These are phyloP conservation scores for Diorhabda sublineata DNA, from an alignment of 1,140 invertebrate species.

Conservation along the genomic window DNA sequence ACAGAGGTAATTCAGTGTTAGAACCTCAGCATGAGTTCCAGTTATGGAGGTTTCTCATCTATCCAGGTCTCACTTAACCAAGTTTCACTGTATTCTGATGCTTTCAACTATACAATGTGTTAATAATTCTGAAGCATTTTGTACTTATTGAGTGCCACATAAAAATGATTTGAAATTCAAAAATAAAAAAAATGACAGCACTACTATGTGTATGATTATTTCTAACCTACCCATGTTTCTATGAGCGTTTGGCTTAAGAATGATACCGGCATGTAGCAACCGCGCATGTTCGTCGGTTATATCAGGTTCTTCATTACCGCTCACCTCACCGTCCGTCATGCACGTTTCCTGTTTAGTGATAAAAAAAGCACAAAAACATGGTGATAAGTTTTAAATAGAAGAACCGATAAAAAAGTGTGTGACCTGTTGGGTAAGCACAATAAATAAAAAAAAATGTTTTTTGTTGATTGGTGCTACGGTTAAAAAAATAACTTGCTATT, in stretches of 20 bases:
- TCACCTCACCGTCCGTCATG: slow-evolving; percentile 59
- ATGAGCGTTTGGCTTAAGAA: slow-evolving; percentile 37
- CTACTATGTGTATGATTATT: not conserved
- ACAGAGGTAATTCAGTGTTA: too few relatives aligned
- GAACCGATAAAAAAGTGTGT: slow-evolving; percentile 11
- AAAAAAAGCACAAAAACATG: slow-evolving; percentile 23
- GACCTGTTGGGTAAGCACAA: slow-evolving; percentile 11
- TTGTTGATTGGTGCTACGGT: slow-evolving; percentile 9
- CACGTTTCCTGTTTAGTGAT: slow-evolving; percentile 52
- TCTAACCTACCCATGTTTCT: slow-evolving; percentile 42
- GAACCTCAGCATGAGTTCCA: too few relatives aligned
- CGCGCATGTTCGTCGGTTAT: slow-evolving; percentile 82
- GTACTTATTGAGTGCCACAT: too few relatives aligned
- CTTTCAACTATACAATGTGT: too few relatives aligned
- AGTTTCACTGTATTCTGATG: too few relatives aligned
- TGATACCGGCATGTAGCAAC: slow-evolving; percentile 58
- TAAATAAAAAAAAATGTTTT: slow-evolving; percentile 6
- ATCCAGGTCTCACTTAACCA: too few relatives aligned
- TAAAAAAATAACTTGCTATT: too few relatives aligned
- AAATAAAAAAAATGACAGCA: too few relatives aligned
- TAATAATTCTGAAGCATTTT: too few relatives aligned
- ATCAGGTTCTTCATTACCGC: slow-evolving; percentile 62
- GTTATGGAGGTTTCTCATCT: too few relatives aligned
- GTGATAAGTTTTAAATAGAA: slow-evolving; percentile 18
- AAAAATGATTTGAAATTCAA: too few relatives aligned